Percentiles rank a stretch among this genome's conserved stretches.
phyloP scores from a whole-genome alignment of 1,140 invertebrate genomes.

The Nasonia longicornis region DNA sequence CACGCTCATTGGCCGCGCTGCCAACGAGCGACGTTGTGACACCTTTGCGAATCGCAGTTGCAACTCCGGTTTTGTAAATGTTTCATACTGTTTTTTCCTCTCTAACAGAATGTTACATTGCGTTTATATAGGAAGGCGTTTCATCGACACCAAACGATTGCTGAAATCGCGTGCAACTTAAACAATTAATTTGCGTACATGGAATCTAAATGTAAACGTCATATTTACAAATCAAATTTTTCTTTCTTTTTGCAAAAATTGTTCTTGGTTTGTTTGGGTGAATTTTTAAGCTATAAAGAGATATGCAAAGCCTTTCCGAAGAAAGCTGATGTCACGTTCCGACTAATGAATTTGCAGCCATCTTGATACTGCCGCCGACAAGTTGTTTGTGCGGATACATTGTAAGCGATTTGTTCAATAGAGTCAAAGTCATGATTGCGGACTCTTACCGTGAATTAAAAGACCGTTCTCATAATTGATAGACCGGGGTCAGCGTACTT shows the following conservation, averaged over 20 bases:
- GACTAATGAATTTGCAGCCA: conserved; percentile 10
- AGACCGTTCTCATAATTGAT: background rate
- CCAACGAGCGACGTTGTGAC: conserved; percentile 24
- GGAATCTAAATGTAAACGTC: background rate
- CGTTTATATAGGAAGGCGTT: conserved; percentile 12
- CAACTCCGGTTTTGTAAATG: conserved; percentile 9
- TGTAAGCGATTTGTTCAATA: conserved; percentile 2
- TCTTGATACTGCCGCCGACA: conserved; percentile 15
- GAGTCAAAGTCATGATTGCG: conserved; percentile 21
- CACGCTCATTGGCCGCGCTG: conserved; percentile 13
- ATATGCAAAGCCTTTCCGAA: conserved; percentile 1
- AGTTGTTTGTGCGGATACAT: conserved; percentile 23
- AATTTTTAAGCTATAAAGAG: background rate
- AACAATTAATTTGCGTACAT: conserved; percentile 38
- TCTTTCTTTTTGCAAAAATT: background rate
- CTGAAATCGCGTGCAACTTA: conserved; percentile 6
- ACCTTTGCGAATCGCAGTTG: conserved; percentile 1
- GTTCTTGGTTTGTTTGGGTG: conserved; percentile 27
- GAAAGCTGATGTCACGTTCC: conserved; percentile 22
- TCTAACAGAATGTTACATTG: conserved; percentile 26
- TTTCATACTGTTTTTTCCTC: conserved; percentile 29
- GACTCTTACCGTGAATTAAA: conserved; percentile 1
- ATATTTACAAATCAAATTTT: conserved; percentile 11
- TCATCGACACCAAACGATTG: background rate
- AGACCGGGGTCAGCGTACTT: conserved; percentile 4